phyloP scores from a whole-genome alignment of 2,888 invertebrate species.

The Oxytorus armatus region DNA sequence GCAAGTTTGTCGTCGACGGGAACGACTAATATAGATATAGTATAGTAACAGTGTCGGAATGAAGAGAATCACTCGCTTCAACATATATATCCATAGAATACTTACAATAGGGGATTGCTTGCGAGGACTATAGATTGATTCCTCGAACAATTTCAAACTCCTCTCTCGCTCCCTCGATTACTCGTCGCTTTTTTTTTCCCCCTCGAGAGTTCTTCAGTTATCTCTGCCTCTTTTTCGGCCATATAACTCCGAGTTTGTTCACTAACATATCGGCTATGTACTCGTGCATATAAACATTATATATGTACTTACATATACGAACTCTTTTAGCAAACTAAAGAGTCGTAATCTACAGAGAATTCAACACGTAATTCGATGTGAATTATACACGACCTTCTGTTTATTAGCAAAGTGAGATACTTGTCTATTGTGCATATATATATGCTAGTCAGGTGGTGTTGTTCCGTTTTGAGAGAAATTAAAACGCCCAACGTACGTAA shows the following conservation, averaged over 20 bases:
- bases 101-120: neutral
- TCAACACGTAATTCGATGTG: neutral
- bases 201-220: conserved; percentile 27
- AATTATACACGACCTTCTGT: neutral
- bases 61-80: conserved; percentile 21
- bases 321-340: neutral
- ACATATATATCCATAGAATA: conserved; percentile 10
- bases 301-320: neutral
- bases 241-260: conserved; percentile 39
- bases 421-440: too few relatives aligned
- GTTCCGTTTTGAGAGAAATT: too few relatives aligned
- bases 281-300: neutral
- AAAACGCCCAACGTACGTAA: neutral
- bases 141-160: conserved; percentile 64
- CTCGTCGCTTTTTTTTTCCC: conserved; percentile 49
- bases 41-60: conserved; percentile 11
- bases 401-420: too few relatives aligned
- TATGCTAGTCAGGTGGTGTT: too few relatives aligned
- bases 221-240: conserved; percentile 34
- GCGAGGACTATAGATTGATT: conserved; percentile 62
- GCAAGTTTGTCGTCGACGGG: conserved; percentile 3
- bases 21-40: conserved; percentile 14
- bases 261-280: too few relatives aligned
- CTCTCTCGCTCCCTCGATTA: conserved; percentile 65
- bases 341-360: neutral